Evolutionary conservation across 35 echinoderm and acorn worm genomes (phyloP).

Genomic region (Diadema setosum): DNA sequence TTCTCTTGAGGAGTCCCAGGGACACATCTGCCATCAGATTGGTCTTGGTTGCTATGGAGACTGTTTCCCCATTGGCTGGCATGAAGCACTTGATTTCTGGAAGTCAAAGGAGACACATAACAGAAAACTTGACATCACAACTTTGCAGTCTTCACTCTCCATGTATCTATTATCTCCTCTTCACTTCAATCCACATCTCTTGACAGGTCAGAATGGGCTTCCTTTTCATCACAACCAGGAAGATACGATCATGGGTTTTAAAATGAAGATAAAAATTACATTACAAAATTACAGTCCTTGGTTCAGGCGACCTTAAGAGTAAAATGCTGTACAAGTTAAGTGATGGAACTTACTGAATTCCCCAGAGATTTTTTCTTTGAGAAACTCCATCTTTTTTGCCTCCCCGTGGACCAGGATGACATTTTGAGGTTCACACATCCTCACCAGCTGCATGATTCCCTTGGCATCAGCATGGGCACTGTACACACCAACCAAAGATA

Average conservation of each 20-base stretch:
- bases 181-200: too few relatives aligned
- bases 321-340: too few relatives aligned
- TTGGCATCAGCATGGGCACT: conserved; percentile 96
- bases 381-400: conserved; percentile 92
- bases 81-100: conserved; percentile 77
- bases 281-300: too few relatives aligned
- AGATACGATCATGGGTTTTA: too few relatives aligned
- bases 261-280: too few relatives aligned
- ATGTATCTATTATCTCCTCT: too few relatives aligned
- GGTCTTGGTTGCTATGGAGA: conserved; percentile 51
- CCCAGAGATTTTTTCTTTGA: conserved; percentile 87
- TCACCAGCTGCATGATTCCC: conserved; percentile 96
- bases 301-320: too few relatives aligned
- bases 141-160: too few relatives aligned
- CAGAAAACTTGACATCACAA: neutral
- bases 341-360: conserved; percentile 93
- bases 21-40: conserved; percentile 82
- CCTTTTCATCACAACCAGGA: too few relatives aligned
- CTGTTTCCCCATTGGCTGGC: conserved; percentile 93
- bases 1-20: conserved; percentile 77
- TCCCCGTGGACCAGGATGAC: conserved; percentile 90
- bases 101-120: neutral
- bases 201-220: too few relatives aligned
- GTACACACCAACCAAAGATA: too few relatives aligned
- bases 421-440: conserved; percentile 86